phyloP scores from a whole-genome alignment of 2,113 vertebrate genomes.

The Lasiurus cinereus region DNA sequence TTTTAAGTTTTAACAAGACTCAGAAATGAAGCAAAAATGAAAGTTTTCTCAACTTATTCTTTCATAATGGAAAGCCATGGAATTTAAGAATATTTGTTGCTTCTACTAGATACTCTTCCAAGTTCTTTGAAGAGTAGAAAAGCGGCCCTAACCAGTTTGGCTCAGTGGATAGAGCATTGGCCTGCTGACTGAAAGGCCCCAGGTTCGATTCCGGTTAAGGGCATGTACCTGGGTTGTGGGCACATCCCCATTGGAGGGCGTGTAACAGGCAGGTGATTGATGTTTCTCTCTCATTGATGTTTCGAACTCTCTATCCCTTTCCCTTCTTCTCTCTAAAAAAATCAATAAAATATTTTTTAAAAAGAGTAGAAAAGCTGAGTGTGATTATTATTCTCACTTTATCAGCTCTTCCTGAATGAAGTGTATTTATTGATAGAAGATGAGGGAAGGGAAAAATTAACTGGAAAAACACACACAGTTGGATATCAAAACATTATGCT shows the following conservation, averaged over 20 bases:
- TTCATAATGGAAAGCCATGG: not conserved
- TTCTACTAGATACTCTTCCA: not conserved
- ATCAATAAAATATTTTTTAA: too few species aligned
- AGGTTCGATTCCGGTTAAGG: too few species aligned
- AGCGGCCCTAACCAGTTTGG: not conserved
- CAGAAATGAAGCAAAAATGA: slow-evolving; percentile 32
- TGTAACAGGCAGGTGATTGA: too few species aligned
- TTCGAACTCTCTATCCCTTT: too few species aligned
- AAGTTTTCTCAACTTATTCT: not conserved
- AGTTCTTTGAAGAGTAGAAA: not conserved
- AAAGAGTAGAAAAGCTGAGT: not conserved
- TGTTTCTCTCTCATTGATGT: too few species aligned
- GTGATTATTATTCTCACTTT: not conserved
- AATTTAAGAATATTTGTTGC: not conserved
- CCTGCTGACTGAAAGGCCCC: too few species aligned
- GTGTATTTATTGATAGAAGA: not conserved
- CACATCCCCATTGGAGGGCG: too few species aligned
- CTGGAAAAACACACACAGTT: not conserved
- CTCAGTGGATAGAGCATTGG: too few species aligned
- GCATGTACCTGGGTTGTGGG: too few species aligned
- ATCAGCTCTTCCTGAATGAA: not conserved
- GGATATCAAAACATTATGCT: slow-evolving; percentile 56
- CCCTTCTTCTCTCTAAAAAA: too few species aligned
- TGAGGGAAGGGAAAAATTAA: slow-evolving; percentile 15
- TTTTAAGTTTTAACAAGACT: not conserved